Evolutionary conservation across 2,888 invertebrate species (phyloP), one percentile per base, ranked within the genome.

Genomic region (Sphaeridia pumilis): DNA sequence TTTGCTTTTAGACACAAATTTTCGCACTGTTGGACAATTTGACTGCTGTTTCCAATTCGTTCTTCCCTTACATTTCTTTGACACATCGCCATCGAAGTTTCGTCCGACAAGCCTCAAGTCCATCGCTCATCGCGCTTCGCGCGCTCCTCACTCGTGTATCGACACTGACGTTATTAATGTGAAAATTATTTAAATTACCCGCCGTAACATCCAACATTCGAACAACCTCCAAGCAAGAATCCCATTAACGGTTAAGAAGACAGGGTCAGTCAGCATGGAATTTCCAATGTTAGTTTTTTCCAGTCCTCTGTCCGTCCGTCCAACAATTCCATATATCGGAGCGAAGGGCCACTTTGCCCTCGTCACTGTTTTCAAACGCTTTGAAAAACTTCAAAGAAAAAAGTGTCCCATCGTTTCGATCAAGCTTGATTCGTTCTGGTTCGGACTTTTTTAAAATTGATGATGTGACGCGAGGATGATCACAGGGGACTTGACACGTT

Each of bases 111-210:
- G n/a, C n/a, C n/a, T n/a, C n/a, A n/a, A n/a, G n/a, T n/a, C n/a
- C n/a, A n/a, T n/a, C n/a, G n/a, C n/a, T n/a, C n/a, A n/a, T n/a
- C n/a, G n/a, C n/a, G n/a, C n/a, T n/a, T n/a, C n/a, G n/a, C n/a
- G n/a, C n/a, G n/a, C n/a, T n/a, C n/a, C n/a, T n/a, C n/a, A n/a
- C n/a, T n/a, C n/a, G n/a, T n/a, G n/a, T n/a, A n/a, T n/a, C n/a
- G n/a, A n/a, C n/a, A n/a, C n/a, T n/a, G n/a, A n/a, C n/a, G 57
- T 60, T 62, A 60, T 60, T 62, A 60, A 63, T 63, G 60, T 54
- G 41, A 49, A 55, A 59, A 59, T 60, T 63, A 63, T 63, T 60
- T 55, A 59, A 63, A 63, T 63, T 34, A 59, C 58, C 38, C 46
- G 46, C 35, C 20, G n/a, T n/a, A n/a, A n/a, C n/a, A n/a, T n/a